Evolutionary conservation across 2,797 vertebrate species (phyloP).

Genomic region (Bradypodion pumilum): DNA sequence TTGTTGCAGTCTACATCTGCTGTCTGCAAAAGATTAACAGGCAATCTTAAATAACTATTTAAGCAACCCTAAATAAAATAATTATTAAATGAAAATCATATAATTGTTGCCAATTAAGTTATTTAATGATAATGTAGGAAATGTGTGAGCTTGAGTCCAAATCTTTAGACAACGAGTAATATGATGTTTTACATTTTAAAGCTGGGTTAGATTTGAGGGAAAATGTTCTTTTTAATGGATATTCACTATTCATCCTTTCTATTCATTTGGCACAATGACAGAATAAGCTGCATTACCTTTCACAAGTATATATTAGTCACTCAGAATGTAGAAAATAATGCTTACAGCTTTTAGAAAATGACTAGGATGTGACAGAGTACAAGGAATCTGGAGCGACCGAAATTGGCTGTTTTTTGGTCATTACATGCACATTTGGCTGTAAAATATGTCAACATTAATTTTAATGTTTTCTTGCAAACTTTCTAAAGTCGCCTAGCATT

Average conservation of each 20-base stretch:
- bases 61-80: conserved; percentile 46
- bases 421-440: conserved; percentile 34
- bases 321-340: conserved; percentile 15
- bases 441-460: conserved; percentile 20
- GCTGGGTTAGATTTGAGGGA: background rate
- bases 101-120: conserved; percentile 43
- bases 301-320: background rate
- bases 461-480: conserved; percentile 13
- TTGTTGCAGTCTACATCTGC: conserved; percentile 16
- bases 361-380: background rate
- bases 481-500: background rate
- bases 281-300: conserved; percentile 3
- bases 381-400: conserved; percentile 13
- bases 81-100: conserved; percentile 41
- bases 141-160: background rate
- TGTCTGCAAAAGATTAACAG: conserved; percentile 40
- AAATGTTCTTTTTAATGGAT: background rate
- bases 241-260: conserved; percentile 6
- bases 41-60: conserved; percentile 37
- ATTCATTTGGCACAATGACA: conserved; percentile 8
- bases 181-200: conserved; percentile 1
- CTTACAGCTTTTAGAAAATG: conserved; percentile 8
- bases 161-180: background rate
- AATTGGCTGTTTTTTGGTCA: conserved; percentile 31
- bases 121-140: conserved; percentile 23